Evolutionary conservation across 2,888 invertebrate genomes (phyloP).

Genomic region (Augochlorella aurata): DNA sequence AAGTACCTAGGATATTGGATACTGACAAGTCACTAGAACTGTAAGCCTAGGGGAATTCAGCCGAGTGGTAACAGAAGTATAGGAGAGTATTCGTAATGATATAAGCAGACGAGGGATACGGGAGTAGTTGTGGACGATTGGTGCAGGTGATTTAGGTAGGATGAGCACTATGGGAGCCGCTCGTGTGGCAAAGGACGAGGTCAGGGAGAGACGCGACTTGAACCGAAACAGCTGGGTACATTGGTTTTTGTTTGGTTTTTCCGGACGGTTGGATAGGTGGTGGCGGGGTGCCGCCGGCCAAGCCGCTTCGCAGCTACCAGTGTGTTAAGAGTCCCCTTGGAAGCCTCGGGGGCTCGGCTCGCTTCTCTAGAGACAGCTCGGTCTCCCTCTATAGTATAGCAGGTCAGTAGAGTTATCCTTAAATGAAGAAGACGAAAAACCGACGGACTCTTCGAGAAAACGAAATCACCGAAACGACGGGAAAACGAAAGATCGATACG

Average conservation of each 20-base stretch:
- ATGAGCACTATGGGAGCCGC: constrained; percentile 11
- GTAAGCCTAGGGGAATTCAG: neutral
- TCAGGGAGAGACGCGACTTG: constrained; percentile 40
- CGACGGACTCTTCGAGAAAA: neutral
- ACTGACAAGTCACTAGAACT: neutral
- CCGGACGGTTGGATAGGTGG: constrained; percentile 79
- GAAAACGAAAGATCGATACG: neutral
- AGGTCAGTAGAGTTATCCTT: constrained; percentile 82
- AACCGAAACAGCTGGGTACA: constrained; percentile 64
- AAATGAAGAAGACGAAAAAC: constrained; percentile 25
- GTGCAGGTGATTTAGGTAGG: neutral
- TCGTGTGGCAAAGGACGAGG: constrained; percentile 10
- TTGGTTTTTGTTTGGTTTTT: constrained; percentile 75
- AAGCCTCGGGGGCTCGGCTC: constrained; percentile 80
- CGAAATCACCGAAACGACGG: neutral
- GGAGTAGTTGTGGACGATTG: neutral
- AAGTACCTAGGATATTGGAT: neutral
- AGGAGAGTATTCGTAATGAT: too few species aligned
- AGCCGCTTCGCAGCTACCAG: constrained; percentile 85
- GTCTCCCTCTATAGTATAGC: constrained; percentile 84
- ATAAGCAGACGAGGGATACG: neutral
- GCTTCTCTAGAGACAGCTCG: constrained; percentile 81
- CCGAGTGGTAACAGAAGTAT: neutral
- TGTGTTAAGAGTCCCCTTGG: constrained; percentile 82
- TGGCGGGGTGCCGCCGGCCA: constrained; percentile 84